Percentiles rank a stretch among this genome's conserved stretches.
Conservation (phyloP, 2,888 invertebrate species). For the Drosophila pullipes region DNA sequence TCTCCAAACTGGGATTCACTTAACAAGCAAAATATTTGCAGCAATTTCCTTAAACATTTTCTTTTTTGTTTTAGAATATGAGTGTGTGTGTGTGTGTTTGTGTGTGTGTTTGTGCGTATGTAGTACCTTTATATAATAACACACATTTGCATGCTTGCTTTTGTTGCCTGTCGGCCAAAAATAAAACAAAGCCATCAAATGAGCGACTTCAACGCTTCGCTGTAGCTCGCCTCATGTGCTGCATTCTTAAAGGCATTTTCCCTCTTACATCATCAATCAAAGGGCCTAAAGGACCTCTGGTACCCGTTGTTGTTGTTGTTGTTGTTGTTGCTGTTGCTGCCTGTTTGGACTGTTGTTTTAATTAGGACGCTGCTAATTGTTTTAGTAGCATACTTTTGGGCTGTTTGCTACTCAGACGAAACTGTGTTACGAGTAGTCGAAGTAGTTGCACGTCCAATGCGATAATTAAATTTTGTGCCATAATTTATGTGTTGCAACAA, state of each 20-base stretch:
- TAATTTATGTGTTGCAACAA: constrained; percentile 70
- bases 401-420: constrained; percentile 36
- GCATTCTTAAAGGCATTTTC: constrained; percentile 68
- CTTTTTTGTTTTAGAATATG: constrained; percentile 57
- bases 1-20: constrained; percentile 78
- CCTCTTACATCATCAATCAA: constrained; percentile 71
- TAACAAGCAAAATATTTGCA: constrained; percentile 82
- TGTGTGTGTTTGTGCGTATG: constrained; percentile 32
- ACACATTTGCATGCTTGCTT: constrained; percentile 68
- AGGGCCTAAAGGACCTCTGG: constrained; percentile 37
- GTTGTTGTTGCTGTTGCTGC: constrained; percentile 5
- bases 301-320: constrained; percentile 21
- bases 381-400: constrained; percentile 79
- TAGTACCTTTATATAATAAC: constrained; percentile 36
- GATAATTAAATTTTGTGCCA: constrained; percentile 73
- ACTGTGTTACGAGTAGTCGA: constrained; percentile 65
- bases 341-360: constrained; percentile 70
- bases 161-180: constrained; percentile 51
- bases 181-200: constrained; percentile 42
- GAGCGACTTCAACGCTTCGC: constrained; percentile 48
- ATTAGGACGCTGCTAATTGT: constrained; percentile 77
- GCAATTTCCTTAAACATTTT: constrained; percentile 82
- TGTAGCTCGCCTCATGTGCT: constrained; percentile 47
- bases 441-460: constrained; percentile 61
- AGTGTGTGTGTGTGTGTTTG: constrained; percentile 12